Conservation (phyloP, 2,888 invertebrate species). For the Acronicta psi region DNA sequence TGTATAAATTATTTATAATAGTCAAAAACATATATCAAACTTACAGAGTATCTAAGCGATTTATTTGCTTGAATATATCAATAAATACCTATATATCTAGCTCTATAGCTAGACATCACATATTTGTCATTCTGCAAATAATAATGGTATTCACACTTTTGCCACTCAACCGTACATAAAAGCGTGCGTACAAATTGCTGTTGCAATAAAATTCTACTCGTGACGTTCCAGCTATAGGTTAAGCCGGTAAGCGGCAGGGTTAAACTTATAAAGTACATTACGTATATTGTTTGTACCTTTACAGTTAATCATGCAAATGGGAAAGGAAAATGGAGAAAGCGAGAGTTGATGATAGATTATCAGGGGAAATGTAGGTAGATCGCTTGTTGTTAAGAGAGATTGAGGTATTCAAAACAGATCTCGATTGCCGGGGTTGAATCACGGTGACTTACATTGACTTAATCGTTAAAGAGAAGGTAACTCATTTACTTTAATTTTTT, state of each 20-base stretch:
- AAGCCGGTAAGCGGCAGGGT: slow-evolving; percentile 13
- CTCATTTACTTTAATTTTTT: too few species aligned
- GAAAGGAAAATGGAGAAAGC: background rate
- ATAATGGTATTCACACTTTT: slow-evolving; percentile 2
- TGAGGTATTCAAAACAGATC: background rate
- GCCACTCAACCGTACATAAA: slow-evolving; percentile 8
- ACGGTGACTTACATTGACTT: too few species aligned
- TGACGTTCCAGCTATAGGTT: slow-evolving; percentile 6
- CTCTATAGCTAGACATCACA: too few species aligned
- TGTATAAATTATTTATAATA: too few species aligned
- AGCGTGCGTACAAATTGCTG: slow-evolving; percentile 20
- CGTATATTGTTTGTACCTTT: slow-evolving; percentile 9
- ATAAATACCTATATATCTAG: too few species aligned
- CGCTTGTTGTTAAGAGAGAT: background rate
- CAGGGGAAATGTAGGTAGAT: too few species aligned
- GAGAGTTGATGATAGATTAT: too few species aligned
- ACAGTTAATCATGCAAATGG: slow-evolving; percentile 11
- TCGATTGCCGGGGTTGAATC: too few species aligned
- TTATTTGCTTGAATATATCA: too few species aligned
- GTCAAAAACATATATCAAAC: too few species aligned
- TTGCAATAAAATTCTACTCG: slow-evolving; percentile 26
- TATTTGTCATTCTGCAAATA: background rate
- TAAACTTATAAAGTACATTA: slow-evolving; percentile 22
- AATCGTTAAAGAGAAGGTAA: too few species aligned
- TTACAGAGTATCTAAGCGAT: too few species aligned